Conservation (phyloP, 2,113 vertebrate species). For the Noctilio leporinus region DNA sequence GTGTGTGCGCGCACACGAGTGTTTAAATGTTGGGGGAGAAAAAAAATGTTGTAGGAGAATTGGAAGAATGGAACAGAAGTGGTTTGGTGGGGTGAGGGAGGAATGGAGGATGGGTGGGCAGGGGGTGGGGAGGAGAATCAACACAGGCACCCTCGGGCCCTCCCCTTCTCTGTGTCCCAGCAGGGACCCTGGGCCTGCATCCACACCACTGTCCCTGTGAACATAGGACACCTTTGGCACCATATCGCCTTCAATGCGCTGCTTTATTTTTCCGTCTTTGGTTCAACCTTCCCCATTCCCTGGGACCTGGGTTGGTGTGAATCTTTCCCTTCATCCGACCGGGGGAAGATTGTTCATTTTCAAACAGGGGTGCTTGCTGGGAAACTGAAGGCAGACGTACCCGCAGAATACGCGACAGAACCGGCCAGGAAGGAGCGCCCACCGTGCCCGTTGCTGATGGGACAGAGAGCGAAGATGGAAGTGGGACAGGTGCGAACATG, state of each 20-base stretch:
- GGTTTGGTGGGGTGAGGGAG: background rate
- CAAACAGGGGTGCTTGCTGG: background rate
- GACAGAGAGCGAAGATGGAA: background rate
- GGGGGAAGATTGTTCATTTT: background rate
- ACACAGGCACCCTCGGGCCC: background rate
- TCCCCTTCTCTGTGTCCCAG: no score
- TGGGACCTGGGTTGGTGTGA: background rate
- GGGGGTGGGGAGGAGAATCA: background rate
- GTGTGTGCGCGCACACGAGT: fast-evolving
- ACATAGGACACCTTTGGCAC: fast-evolving
- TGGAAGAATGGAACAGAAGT: no score
- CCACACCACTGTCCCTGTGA: fast-evolving
- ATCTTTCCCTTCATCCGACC: background rate
- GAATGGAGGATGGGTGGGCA: background rate
- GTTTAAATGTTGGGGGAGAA: background rate
- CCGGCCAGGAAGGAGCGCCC: fast-evolving
- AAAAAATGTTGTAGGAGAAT: no score
- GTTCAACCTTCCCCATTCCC: background rate
- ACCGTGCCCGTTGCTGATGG: background rate
- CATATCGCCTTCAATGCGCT: background rate
- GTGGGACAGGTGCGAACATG: background rate
- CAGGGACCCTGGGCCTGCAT: fast-evolving
- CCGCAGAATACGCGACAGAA: fast-evolving
- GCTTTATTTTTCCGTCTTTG: background rate
- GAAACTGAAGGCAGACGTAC: fast-evolving